Evolutionary conservation across 1,140 invertebrate genomes (phyloP).

Genomic region (Euura saliciscinereae): DNA sequence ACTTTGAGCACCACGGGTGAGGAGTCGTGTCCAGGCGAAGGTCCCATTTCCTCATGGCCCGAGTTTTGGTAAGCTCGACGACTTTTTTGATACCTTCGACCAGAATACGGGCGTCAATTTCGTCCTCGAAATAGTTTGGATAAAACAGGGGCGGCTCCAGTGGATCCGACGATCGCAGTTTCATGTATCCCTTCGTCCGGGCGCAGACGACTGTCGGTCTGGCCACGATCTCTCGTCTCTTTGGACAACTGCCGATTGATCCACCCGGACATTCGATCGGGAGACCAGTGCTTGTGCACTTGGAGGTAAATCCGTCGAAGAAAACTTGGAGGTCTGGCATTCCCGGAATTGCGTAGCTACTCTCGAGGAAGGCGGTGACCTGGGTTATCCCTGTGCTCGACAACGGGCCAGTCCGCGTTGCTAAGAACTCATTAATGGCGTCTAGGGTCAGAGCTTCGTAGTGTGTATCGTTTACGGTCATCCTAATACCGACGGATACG

Average conservation of each 20-base stretch:
- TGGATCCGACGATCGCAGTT: slow-evolving; percentile 63
- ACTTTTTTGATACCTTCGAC: slow-evolving; percentile 57
- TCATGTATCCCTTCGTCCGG: slow-evolving; percentile 45
- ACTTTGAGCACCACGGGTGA: slow-evolving; percentile 43
- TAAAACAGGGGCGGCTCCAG: slow-evolving; percentile 69
- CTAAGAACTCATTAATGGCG: slow-evolving; percentile 50
- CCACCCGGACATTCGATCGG: slow-evolving; percentile 48
- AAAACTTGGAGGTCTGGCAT: slow-evolving; percentile 52
- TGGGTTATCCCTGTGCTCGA: slow-evolving; percentile 60
- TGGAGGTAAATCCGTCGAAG: slow-evolving; percentile 55
- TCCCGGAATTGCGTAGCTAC: slow-evolving; percentile 38
- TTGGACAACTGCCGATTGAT: slow-evolving; percentile 33
- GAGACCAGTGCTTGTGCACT: slow-evolving; percentile 47
- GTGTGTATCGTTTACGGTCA: slow-evolving; percentile 48
- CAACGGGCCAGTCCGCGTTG: slow-evolving; percentile 51
- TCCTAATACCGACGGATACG: slow-evolving; percentile 52
- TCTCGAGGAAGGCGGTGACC: slow-evolving; percentile 53
- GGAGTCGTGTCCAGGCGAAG: slow-evolving; percentile 49
- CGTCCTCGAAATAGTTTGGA: slow-evolving; percentile 67
- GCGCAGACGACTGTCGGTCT: slow-evolving; percentile 47
- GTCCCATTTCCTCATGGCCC: slow-evolving; percentile 58
- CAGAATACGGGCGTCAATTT: slow-evolving; percentile 58
- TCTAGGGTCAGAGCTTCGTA: slow-evolving; percentile 48
- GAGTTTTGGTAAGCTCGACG: slow-evolving; percentile 47
- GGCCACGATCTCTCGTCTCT: slow-evolving; percentile 44